Percentiles rank a stretch among this genome's conserved stretches.
phyloP scores from a whole-genome alignment of 2,113 vertebrate species.

The Calonectris borealis region DNA sequence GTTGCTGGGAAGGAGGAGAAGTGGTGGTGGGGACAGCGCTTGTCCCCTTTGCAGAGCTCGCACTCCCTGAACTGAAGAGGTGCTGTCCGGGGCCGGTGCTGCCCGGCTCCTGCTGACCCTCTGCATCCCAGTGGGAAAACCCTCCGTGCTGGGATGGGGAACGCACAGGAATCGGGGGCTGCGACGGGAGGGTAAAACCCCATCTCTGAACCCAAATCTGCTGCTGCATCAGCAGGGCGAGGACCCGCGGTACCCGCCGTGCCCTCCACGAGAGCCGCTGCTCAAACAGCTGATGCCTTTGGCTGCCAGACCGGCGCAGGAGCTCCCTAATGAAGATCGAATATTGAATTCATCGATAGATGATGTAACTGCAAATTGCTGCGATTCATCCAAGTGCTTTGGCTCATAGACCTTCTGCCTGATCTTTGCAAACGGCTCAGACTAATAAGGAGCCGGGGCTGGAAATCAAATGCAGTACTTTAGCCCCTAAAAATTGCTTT shows the following conservation, averaged over 20 bases:
- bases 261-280: neutral
- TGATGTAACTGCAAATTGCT: constrained; percentile 15
- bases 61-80: neutral
- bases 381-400: neutral
- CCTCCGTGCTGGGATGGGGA: neutral
- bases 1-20: neutral
- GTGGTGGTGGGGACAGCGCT: neutral
- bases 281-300: neutral
- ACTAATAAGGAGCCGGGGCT: neutral
- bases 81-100: neutral
- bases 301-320: neutral
- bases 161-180: neutral
- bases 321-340: neutral
- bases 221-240: neutral
- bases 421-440: neutral
- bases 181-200: neutral
- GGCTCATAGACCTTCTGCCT: neutral
- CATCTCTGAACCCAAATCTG: neutral
- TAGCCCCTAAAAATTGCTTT: neutral
- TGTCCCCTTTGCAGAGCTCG: neutral
- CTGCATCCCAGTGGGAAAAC: neutral
- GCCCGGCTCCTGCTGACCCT: neutral
- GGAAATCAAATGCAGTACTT: neutral
- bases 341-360: neutral
- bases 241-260: fast-evolving